phyloP scores from a whole-genome alignment of 2,113 vertebrate genomes.

The Tauraco erythrolophus region DNA sequence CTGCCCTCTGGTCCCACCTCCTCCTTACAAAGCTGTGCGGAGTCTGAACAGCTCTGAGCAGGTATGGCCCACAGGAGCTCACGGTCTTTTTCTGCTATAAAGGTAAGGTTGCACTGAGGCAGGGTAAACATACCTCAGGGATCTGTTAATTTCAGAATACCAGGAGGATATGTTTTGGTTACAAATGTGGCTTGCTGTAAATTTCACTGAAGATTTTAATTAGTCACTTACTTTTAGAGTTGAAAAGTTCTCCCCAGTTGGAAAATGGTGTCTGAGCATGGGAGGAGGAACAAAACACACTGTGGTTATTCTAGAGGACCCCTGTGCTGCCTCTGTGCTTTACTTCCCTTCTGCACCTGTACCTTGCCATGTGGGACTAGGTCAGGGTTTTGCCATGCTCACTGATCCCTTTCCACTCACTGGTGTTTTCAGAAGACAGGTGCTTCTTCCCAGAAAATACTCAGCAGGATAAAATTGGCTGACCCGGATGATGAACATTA shows the following conservation, averaged over 20 bases:
- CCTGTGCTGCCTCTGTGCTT: background rate
- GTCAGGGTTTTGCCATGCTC: background rate
- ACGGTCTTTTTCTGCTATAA: background rate
- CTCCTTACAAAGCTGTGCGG: conserved; percentile 81
- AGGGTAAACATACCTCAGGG: fast-evolving
- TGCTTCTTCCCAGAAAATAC: background rate
- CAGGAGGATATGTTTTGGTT: background rate
- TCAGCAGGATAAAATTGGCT: background rate
- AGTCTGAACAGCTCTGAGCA: conserved; percentile 53
- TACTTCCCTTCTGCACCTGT: background rate
- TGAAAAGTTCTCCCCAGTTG: background rate
- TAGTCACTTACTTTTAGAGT: background rate
- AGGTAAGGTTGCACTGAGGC: background rate
- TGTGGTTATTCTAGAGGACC: background rate
- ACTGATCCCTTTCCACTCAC: background rate
- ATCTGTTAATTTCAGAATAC: background rate
- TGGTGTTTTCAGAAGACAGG: background rate
- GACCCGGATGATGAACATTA: background rate
- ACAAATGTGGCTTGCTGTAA: background rate
- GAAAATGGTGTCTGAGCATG: background rate
- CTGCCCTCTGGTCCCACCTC: conserved; percentile 83
- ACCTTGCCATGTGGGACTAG: background rate
- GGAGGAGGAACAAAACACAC: background rate
- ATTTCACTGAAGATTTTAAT: background rate
- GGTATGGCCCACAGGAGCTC: conserved; percentile 57